These are phyloP conservation scores for Pomatorhinus ruficollis DNA, from an alignment of 2,113 vertebrate species.

Conservation along the genomic window DNA sequence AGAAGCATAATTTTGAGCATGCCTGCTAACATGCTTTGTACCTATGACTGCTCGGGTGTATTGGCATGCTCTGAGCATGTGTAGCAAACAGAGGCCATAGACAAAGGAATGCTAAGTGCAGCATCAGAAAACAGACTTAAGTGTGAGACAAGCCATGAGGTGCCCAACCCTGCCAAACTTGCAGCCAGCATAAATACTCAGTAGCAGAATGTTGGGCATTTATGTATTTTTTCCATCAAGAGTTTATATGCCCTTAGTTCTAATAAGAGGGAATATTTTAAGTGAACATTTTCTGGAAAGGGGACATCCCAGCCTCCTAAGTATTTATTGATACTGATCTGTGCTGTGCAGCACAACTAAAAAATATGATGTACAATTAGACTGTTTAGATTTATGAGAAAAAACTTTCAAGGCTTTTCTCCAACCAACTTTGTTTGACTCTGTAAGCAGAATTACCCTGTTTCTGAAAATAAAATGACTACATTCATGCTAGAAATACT, in stretches of 20 bases:
- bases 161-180: constrained; percentile 22
- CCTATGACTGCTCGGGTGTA: background rate
- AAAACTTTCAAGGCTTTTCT: background rate
- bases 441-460: background rate
- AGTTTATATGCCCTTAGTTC: background rate
- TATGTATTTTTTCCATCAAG: background rate
- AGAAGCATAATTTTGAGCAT: background rate
- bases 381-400: background rate
- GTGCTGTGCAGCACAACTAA: background rate
- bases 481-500: background rate
- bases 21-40: background rate
- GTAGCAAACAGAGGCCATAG: background rate
- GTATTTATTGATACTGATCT: background rate
- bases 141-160: background rate
- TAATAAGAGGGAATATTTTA: background rate
- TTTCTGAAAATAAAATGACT: constrained; percentile 13
- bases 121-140: background rate
- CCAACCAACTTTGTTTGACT: background rate
- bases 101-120: background rate
- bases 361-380: background rate
- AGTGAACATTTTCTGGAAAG: background rate
- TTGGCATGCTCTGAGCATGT: background rate
- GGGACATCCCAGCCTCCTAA: background rate
- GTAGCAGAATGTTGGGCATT: background rate
- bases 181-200: background rate